Evolutionary conservation across 2,797 vertebrate species (phyloP).

Genomic region (Balearica regulorum): DNA sequence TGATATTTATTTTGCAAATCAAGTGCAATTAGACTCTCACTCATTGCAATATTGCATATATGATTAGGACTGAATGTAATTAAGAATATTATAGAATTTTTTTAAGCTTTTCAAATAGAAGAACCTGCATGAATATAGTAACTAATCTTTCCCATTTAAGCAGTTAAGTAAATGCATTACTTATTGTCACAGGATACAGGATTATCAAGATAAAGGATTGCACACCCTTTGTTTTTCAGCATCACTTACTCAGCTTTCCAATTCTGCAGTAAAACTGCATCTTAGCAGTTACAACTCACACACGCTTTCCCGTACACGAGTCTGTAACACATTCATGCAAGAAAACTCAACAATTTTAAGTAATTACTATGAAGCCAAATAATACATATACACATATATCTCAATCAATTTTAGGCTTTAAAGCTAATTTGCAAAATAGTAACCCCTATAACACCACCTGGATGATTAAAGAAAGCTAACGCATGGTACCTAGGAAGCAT

Average conservation of each 20-base stretch:
- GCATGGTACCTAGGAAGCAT: background rate
- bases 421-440: background rate
- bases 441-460: background rate
- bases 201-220: background rate
- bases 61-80: background rate
- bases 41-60: background rate
- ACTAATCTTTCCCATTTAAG: background rate
- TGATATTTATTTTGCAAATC: background rate
- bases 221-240: background rate
- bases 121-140: background rate
- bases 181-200: background rate
- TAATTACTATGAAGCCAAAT: background rate
- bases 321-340: background rate
- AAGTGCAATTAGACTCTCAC: background rate
- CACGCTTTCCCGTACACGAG: rapidly evolving
- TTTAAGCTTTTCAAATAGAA: background rate
- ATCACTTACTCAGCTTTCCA: background rate
- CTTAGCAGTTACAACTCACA: background rate
- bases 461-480: background rate
- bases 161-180: background rate
- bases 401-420: background rate
- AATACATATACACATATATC: background rate
- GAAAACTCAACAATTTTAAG: background rate
- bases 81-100: background rate
- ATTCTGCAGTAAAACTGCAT: background rate